phyloP scores from a whole-genome alignment of 2,888 invertebrate genomes.

The Abrostola triplasia region DNA sequence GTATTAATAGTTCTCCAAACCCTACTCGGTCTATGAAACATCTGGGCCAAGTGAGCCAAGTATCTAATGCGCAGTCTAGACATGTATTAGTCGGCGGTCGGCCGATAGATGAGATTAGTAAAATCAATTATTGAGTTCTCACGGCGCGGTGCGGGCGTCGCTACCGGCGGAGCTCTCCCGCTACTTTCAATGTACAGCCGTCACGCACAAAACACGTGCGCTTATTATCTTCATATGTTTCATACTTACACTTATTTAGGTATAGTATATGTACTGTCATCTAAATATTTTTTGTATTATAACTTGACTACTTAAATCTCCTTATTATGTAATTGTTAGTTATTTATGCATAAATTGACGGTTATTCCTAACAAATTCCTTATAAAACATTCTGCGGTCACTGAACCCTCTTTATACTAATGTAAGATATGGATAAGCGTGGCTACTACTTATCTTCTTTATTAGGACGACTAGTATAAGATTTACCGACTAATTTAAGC shows the following conservation, averaged over 20 bases:
- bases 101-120: constrained; percentile 78
- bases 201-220: constrained; percentile 32
- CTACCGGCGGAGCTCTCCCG: constrained; percentile 53
- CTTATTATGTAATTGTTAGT: too few species aligned
- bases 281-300: background rate
- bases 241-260: too few species aligned
- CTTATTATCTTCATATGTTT: constrained; percentile 17
- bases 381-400: too few species aligned
- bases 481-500: background rate
- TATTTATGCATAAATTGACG: too few species aligned
- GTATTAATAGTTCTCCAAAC: background rate
- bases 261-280: too few species aligned
- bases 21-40: constrained; percentile 22
- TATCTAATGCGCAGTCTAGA: constrained; percentile 68
- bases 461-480: too few species aligned
- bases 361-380: too few species aligned
- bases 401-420: too few species aligned
- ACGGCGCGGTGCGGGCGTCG: constrained; percentile 65
- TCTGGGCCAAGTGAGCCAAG: constrained; percentile 37
- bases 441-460: too few species aligned
- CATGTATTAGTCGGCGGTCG: constrained; percentile 67
- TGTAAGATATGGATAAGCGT: too few species aligned
- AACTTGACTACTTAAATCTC: too few species aligned
- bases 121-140: constrained; percentile 84
- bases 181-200: constrained; percentile 41